Evolutionary conservation across 2,797 vertebrate species (phyloP).

Genomic region (Kryptopterus vitreolus): DNA sequence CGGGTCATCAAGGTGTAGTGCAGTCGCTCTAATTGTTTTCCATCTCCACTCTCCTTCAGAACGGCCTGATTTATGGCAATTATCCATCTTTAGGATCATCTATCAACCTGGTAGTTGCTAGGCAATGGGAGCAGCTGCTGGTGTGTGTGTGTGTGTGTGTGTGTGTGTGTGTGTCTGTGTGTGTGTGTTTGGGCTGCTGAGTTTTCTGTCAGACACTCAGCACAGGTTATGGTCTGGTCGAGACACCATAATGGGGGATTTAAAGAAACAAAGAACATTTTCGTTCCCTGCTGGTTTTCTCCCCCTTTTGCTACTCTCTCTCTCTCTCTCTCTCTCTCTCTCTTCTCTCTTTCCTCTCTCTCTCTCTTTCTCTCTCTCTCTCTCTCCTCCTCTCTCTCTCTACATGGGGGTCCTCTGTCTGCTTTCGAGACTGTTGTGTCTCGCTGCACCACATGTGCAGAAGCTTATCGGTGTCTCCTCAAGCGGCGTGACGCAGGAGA

Average conservation of each 20-base stretch:
- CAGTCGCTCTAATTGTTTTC: constrained; percentile 83
- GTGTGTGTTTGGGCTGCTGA: constrained; percentile 62
- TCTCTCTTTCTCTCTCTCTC: constrained; percentile 5
- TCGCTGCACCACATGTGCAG: constrained; percentile 26
- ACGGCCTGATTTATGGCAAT: constrained; percentile 99
- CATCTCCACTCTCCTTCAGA: constrained; percentile 83
- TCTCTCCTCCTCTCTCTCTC: constrained; percentile 7
- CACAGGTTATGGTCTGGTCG: constrained; percentile 70
- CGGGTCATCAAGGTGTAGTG: constrained; percentile 79
- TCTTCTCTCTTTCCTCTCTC: constrained; percentile 31
- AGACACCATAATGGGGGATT: constrained; percentile 60
- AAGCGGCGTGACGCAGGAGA: constrained; percentile 28
- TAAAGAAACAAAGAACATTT: constrained; percentile 55
- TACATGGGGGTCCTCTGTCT: constrained; percentile 52
- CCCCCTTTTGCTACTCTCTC: neutral
- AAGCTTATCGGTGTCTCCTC: constrained; percentile 43
- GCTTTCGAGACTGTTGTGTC: constrained; percentile 49
- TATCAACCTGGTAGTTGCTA: constrained; percentile 99
- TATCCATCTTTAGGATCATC: constrained; percentile 99
- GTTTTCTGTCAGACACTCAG: constrained; percentile 79
- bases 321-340: constrained; percentile 7
- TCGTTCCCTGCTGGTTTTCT: constrained; percentile 27
- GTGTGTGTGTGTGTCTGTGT: constrained; percentile 57
- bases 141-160: constrained; percentile 70
- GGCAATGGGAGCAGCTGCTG: constrained; percentile 98